Evolutionary conservation across 64 coral and sea anemone genomes (phyloP).

Genomic region (Dendronephthya gigantea): DNA sequence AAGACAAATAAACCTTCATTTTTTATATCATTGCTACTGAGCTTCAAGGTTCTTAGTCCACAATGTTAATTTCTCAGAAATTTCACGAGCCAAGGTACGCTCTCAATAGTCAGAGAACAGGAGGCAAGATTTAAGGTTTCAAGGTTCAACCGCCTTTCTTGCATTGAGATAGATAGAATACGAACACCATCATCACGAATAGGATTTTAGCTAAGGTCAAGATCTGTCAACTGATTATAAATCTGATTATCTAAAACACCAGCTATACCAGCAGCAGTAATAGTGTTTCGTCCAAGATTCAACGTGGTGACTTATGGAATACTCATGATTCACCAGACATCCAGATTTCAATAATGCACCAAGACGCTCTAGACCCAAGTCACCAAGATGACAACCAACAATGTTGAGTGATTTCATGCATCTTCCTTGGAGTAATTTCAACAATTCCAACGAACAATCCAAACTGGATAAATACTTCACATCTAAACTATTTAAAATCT

Average conservation of each 20-base stretch:
- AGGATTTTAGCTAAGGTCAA: too few relatives aligned
- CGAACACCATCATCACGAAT: too few relatives aligned
- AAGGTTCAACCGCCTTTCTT: too few relatives aligned
- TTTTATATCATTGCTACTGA: background rate
- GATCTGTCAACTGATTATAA: background rate
- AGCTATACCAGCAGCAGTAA: background rate
- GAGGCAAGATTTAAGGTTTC: too few relatives aligned
- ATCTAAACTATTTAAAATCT: background rate
- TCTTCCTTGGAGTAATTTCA: background rate
- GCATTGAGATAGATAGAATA: too few relatives aligned
- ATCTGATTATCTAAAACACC: background rate
- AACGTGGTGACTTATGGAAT: background rate
- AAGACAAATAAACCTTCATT: background rate
- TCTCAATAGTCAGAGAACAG: too few relatives aligned
- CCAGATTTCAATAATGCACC: background rate
- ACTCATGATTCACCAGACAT: background rate
- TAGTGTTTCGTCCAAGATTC: background rate
- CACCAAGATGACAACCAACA: background rate
- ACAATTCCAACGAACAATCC: background rate
- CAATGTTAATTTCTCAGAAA: too few relatives aligned
- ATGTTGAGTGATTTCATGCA: background rate
- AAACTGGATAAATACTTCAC: background rate
- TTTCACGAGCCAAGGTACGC: too few relatives aligned
- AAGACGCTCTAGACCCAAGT: background rate
- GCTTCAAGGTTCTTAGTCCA: too few relatives aligned